These are phyloP conservation scores for Oxyruncus cristatus DNA, from an alignment of 2,113 vertebrate genomes.

Conservation along the genomic window DNA sequence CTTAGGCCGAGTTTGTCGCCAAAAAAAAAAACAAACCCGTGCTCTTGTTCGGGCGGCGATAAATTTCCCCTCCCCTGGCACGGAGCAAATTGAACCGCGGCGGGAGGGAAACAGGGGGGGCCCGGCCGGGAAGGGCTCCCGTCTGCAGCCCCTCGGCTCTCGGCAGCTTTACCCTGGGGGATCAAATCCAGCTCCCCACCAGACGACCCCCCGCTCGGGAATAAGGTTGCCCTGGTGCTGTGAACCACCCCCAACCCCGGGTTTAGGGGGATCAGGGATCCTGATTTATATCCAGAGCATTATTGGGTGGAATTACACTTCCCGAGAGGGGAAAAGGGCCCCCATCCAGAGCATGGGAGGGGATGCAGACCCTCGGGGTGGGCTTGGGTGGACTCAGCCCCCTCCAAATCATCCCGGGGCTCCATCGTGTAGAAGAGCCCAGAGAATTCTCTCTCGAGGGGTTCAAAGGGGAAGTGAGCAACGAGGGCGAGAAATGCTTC, in stretches of 20 bases:
- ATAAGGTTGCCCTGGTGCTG: background rate
- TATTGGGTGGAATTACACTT: background rate
- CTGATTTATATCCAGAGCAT: background rate
- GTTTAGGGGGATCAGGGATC: background rate
- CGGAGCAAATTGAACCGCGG: background rate
- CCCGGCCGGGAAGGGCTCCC: background rate
- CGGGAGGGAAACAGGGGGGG: background rate
- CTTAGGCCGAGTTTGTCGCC: background rate
- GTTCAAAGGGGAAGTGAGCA: background rate
- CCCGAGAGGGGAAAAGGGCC: background rate
- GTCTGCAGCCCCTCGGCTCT: background rate
- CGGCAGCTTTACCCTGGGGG: background rate
- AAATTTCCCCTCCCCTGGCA: background rate
- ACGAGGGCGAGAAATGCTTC: background rate
- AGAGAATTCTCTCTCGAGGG: background rate
- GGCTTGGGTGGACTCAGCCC: rapidly evolving
- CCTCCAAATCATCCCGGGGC: rapidly evolving
- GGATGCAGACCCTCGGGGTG: background rate
- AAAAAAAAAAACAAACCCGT: background rate
- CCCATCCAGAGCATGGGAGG: rapidly evolving
- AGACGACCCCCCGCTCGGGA: rapidly evolving
- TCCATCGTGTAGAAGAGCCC: background rate
- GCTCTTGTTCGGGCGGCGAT: background rate
- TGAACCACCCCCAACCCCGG: too few relatives aligned
- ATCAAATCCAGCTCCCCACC: background rate